Evolutionary conservation across 2,888 invertebrate species (phyloP), one percentile per base, ranked within the genome.

Genomic region (Chironomus tentans): DNA sequence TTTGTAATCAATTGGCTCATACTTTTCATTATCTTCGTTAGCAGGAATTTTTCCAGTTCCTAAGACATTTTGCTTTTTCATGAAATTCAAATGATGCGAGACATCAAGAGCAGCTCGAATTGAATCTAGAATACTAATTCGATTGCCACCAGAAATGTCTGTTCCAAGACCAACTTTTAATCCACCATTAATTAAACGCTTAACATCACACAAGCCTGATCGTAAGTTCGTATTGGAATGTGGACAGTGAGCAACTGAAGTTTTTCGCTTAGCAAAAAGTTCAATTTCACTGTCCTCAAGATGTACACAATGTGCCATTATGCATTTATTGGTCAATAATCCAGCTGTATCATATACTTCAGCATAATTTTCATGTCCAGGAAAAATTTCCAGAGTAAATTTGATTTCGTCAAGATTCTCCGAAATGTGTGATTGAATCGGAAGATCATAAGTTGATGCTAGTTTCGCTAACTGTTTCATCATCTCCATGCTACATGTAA

Each of bases 361-460:
- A 0, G 91, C 87, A 82, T 96, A 97, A 38, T 86, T 86, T 65
- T 85, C 83, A 76, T 85, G 85, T 0, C 85, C 82, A 2, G 88
- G 88, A 80, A 87, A 90, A 1, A 85, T 80, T 68, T 87, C 80
- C 77, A 87, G 83, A 0, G 94, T 92, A 80, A 87, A 85, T 77
- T 87, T 83, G 72, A 93, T 85, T 86, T 97, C 96, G 4, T 88
- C 85, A 21, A 84, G 77, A 81, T 91, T 94, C 84, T 97, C 96
- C 21, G 93, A 92, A 77, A 96, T 88, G 81, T 97, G 96, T 74
- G 91, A 93, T 92, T 94, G 95, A 79, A 95, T 88, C 77, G 88
- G 88, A 76, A 94, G 85, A 80, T 91, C 83, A 79, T 89, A 85
- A 79, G 88, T 85, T 69, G 85, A 84, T 0, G 95, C 92, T 74